These are phyloP conservation scores for Megalonaias nervosa DNA, from an alignment of 1,140 invertebrate species.

Conservation along the genomic window DNA sequence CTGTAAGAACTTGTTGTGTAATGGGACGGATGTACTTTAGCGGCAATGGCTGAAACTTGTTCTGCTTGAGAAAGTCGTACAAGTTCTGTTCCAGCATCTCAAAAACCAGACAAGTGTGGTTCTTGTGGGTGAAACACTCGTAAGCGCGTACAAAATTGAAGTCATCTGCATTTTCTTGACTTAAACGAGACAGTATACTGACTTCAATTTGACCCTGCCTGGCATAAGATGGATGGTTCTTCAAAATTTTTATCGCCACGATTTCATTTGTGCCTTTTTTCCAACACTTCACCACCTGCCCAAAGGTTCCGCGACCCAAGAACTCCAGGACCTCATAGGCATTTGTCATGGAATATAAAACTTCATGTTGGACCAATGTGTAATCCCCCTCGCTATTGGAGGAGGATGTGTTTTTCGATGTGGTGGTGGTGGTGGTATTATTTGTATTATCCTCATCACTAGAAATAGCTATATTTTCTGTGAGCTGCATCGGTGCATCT, in stretches of 20 bases:
- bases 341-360: conserved; percentile 91
- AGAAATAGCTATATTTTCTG: conserved; percentile 63
- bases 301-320: conserved; percentile 98
- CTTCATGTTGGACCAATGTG: conserved; percentile 98
- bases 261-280: conserved; percentile 99
- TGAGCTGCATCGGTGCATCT: conserved; percentile 63
- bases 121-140: conserved; percentile 99
- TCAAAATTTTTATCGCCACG: conserved; percentile 99
- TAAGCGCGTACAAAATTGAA: conserved; percentile 99
- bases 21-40: conserved; percentile 99
- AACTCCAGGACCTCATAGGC: conserved; percentile 99
- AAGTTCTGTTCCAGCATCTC: conserved; percentile 99
- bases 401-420: conserved; percentile 76
- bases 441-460: conserved; percentile 66
- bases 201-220: conserved; percentile 99
- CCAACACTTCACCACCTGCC: conserved; percentile 99
- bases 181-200: conserved; percentile 95
- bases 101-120: conserved; percentile 99
- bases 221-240: conserved; percentile 99
- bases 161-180: conserved; percentile 99
- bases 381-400: conserved; percentile 90
- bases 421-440: conserved; percentile 77
- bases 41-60: conserved; percentile 98
- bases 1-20: conserved; percentile 98
- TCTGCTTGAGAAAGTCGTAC: conserved; percentile 99